Evolutionary conservation across 2,113 vertebrate species (phyloP), one percentile per base, ranked within the genome.

Genomic region (Elanoides forficatus): DNA sequence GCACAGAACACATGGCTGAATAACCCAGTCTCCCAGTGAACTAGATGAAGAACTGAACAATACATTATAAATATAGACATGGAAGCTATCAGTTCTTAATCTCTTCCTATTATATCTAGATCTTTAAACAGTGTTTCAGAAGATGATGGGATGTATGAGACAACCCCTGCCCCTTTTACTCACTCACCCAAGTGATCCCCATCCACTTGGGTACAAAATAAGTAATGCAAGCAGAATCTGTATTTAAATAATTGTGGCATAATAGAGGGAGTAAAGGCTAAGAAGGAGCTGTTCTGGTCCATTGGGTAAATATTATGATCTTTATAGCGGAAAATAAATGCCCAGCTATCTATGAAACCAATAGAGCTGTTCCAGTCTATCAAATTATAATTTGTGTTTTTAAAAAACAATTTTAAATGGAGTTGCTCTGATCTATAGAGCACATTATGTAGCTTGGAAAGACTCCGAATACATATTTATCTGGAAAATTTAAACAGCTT

Each of bases 211-310:
- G 78, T 80, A 66, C 81, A 80, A 95, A 94, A 95, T 73, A 95
- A 96, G 81, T 92, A 95, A 87, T 48, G 81, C 74, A 82, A 73
- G 81, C 38, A 83, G 84, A 52, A 93, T 86, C 67, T 60, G 71
- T 92, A 96, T 97, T 97, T 96, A 97, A 97, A 97, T 97, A 96
- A 96, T 85, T 86, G 82, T 94, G 79, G 79, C 66, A 92, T 97
- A 96, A 96, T 84, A 92, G 90, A 62, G 55, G 73, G 94, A 96
- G 89, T 96, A 95, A 97, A 94, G 92, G 94, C 94, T 96, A 96
- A 93, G 96, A 97, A 95, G 92, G 85, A 97, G 40, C 43, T 94
- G 94, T 97, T 97, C 93, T 96, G 94, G 90, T 96, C 95, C 93
- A 96, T 96, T 95, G 94, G 78, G 73, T 95, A 95, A 95, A 95